Evolutionary conservation across 2,888 invertebrate species (phyloP).

Genomic region (Hylaea fasciaria): DNA sequence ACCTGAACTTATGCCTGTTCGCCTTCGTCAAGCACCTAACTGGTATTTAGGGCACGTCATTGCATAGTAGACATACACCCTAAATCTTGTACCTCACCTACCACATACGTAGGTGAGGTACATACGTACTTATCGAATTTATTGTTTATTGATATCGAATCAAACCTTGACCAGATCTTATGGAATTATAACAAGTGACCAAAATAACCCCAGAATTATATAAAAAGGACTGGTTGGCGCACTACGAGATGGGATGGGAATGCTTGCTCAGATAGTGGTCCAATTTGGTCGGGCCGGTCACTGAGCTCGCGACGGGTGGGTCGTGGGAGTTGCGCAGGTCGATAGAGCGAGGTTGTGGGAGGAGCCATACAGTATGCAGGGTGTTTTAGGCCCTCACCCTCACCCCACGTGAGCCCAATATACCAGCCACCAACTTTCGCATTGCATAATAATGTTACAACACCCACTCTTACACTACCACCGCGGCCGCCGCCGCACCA

Average conservation of each 20-base stretch:
- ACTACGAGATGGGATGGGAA: not conserved
- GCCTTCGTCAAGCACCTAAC: constrained; percentile 27
- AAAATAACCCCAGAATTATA: constrained; percentile 7
- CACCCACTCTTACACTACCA: constrained; percentile 17
- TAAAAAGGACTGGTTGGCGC: constrained; percentile 1
- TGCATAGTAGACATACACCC: constrained; percentile 9
- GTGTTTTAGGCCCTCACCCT: constrained; percentile 75
- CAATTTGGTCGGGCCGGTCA: constrained; percentile 58
- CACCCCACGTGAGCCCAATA: constrained; percentile 58
- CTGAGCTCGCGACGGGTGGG: constrained; percentile 57
- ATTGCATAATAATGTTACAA: constrained; percentile 64
- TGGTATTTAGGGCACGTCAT: constrained; percentile 28
- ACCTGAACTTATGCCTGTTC: constrained; percentile 33
- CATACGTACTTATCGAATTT: not conserved
- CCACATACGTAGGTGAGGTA: no score
- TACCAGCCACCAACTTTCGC: constrained; percentile 62
- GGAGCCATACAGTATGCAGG: constrained; percentile 70
- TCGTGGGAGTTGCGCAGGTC: constrained; percentile 79
- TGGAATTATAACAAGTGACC: not conserved
- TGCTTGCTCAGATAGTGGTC: constrained; percentile 52
- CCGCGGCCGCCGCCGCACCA: not conserved
- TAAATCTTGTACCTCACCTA: no score
- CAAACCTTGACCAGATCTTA: no score
- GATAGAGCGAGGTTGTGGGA: constrained; percentile 77
- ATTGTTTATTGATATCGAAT: no score